These are phyloP conservation scores for Cylindroiulus punctatus DNA, from an alignment of 2,888 invertebrate species.

Conservation along the genomic window DNA sequence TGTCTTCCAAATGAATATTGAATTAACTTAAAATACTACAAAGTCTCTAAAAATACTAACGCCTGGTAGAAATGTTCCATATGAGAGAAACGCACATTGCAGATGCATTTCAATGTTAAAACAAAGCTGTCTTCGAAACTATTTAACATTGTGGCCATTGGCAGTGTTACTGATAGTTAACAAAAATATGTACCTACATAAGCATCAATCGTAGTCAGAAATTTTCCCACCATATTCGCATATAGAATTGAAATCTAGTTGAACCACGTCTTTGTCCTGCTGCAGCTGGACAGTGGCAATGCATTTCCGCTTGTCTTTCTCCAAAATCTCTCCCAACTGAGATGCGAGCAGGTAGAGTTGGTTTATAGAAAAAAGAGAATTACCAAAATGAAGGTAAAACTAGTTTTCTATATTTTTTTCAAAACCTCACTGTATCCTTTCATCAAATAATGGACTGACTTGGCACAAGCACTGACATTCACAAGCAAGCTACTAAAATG, in stretches of 20 bases:
- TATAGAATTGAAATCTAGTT: slow-evolving; percentile 54
- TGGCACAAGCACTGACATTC: too few species aligned
- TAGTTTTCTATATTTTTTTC: not conserved
- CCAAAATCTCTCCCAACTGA: slow-evolving; percentile 65
- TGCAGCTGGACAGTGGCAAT: slow-evolving; percentile 66
- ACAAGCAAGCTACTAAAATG: too few species aligned
- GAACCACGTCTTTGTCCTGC: slow-evolving; percentile 58
- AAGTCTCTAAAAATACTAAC: too few species aligned
- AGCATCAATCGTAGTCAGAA: slow-evolving; percentile 32
- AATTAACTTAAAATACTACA: too few species aligned
- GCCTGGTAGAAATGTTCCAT: too few species aligned
- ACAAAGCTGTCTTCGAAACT: too few species aligned
- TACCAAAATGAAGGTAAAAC: not conserved
- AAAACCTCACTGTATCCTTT: not conserved
- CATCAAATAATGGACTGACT: too few species aligned
- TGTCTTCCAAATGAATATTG: too few species aligned
- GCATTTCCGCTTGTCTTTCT: slow-evolving; percentile 65
- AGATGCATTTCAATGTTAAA: too few species aligned
- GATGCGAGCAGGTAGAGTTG: not conserved
- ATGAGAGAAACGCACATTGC: too few species aligned
- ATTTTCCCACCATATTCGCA: slow-evolving; percentile 53
- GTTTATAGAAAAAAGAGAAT: slow-evolving; percentile 11
- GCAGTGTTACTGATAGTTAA: too few species aligned
- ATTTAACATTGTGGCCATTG: too few species aligned
- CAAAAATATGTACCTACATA: not conserved